Base-by-base conservation (phyloP, 2,888 invertebrate species). In the Volucella zonaria region DNA sequence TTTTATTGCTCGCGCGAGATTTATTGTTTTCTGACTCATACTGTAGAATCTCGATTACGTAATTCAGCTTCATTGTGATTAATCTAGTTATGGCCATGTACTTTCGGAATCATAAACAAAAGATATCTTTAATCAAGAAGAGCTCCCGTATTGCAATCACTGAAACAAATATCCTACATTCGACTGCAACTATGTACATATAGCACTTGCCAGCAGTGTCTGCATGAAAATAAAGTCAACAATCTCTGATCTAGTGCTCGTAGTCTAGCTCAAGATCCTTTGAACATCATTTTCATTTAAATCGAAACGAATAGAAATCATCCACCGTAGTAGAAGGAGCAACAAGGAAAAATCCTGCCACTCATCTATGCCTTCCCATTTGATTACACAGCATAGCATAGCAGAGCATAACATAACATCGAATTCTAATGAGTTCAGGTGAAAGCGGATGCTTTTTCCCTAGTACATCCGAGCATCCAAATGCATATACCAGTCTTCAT, bases 351-450 rank as follows among this genome's bases (percentile, higher is more conserved):
- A 56, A 14, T 58, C 4, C 38, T 31, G 10, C 56, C 59, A 45
- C 73, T 38, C 51, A 31, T 9, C 51, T 9, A 3, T 6, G 9
- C 18, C 9, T 11, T 12, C 43, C 11, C 23, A 14, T 14, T 10
- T n/a, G 10, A 23, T 11, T 12, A 11, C 43, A 47, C 67, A 47
- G 11, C 62, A 76, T 68, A 76, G 51, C 68, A 76, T 52, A 31
- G 31, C 31, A 6, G 1, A 31, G 31, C 31, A 23, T 11, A 10
- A 8, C 38, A 45, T 62, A 47, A 10, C 62, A 76, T 75, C 70
- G 51, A 62, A 70, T 52, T 59, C 58, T 81, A 81, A 81, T 76
- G 81, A 70, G 70, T 64, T 10, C 58, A 74, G 78, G 59, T 79
- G 75, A 51, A 74, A 73, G 59, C 73, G 75, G 47, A 51, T 61